A percentile compares a stretch with the other conserved stretches of the same genome.
These are phyloP conservation scores for Myiotriccus ornatus DNA, from an alignment of 2,797 vertebrate genomes.

Conservation along the genomic window DNA sequence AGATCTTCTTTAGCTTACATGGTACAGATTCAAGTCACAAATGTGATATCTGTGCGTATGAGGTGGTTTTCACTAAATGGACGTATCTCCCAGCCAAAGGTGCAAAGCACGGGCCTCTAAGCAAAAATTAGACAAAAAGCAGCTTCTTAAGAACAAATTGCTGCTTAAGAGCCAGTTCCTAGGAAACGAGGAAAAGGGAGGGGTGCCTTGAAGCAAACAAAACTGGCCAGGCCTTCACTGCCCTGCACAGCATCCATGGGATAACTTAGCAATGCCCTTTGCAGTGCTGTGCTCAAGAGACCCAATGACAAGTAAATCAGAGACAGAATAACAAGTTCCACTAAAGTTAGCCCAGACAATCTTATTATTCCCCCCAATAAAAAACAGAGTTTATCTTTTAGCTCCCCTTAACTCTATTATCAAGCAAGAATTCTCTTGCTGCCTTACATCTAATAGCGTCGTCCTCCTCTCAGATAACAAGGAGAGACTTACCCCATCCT, in stretches of 20 bases:
- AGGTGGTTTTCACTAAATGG: neutral
- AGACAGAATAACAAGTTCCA: neutral
- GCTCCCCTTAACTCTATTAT: slow-evolving; percentile 41
- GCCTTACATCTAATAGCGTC: slow-evolving; percentile 41
- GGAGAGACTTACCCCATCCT: slow-evolving; percentile 14
- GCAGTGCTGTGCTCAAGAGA: neutral
- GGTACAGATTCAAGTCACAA: neutral
- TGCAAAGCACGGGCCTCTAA: neutral
- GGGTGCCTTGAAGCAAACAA: neutral
- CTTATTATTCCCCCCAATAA: slow-evolving; percentile 6
- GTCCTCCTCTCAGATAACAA: slow-evolving; percentile 52
- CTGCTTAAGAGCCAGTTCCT: neutral
- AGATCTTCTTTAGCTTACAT: neutral
- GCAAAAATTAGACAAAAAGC: neutral
- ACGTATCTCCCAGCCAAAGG: accelerated
- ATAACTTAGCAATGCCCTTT: neutral
- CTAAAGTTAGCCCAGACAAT: neutral
- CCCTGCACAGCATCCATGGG: too few relatives aligned
- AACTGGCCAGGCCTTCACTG: neutral
- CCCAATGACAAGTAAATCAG: neutral
- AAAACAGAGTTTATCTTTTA: slow-evolving; percentile 12
- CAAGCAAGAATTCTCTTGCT: slow-evolving; percentile 47
- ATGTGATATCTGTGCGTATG: accelerated
- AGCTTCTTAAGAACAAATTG: neutral
- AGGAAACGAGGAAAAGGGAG: neutral